Conservation (phyloP, 2,888 invertebrate genomes). For the Melikaiella ostensackeni region DNA sequence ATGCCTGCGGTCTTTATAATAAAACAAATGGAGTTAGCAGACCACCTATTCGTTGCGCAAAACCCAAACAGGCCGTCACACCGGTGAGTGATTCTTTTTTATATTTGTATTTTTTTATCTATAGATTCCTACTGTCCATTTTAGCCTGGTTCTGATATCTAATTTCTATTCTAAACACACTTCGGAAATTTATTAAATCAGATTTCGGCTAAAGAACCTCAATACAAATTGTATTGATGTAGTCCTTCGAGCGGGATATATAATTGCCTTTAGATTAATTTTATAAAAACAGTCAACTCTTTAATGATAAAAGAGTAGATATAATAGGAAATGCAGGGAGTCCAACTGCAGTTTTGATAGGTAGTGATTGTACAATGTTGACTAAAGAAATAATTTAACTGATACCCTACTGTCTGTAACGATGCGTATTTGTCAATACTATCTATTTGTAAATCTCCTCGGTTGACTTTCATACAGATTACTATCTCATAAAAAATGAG, state of each 20-base stretch:
- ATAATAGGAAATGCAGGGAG: neutral
- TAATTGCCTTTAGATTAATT: too few species aligned
- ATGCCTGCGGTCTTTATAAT: constrained; percentile 85
- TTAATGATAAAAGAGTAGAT: neutral
- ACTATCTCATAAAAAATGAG: neutral
- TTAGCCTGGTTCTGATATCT: too few species aligned
- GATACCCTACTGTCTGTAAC: constrained; percentile 30
- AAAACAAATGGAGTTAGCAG: constrained; percentile 80
- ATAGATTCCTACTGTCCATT: neutral
- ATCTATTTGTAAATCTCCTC: constrained; percentile 37
- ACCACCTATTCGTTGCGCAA: constrained; percentile 74
- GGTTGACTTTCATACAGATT: constrained; percentile 24
- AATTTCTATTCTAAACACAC: too few species aligned
- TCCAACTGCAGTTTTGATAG: neutral
- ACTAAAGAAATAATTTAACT: constrained; percentile 26
- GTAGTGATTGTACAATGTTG: constrained; percentile 11
- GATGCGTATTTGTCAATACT: constrained; percentile 35
- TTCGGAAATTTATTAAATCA: too few species aligned
- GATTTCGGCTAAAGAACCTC: too few species aligned
- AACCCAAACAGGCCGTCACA: constrained; percentile 69
- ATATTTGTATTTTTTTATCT: neutral
- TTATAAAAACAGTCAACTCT: too few species aligned
- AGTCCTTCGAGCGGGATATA: too few species aligned
- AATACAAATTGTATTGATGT: too few species aligned
- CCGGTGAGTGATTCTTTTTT: constrained; percentile 64